Conservation (phyloP, 1,140 invertebrate genomes). For the Ceratina australensis region DNA sequence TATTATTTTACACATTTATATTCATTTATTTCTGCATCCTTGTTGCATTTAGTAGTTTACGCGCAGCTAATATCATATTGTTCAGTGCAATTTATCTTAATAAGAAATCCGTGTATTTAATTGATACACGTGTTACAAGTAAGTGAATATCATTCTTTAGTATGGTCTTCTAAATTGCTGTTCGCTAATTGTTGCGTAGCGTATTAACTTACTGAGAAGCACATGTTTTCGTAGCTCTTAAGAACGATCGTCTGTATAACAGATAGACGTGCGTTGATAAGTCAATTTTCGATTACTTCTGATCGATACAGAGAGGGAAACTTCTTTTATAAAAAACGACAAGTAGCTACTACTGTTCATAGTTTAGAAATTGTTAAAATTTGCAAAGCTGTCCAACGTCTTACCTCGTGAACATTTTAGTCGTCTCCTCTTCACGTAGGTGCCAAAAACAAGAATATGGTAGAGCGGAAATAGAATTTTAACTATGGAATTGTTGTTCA, state of each 20-base stretch:
- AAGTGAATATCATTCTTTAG: constrained; percentile 3
- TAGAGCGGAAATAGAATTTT: constrained; percentile 41
- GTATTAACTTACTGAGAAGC: neutral
- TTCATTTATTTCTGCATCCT: constrained; percentile 28
- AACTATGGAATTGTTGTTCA: constrained; percentile 35
- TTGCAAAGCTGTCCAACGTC: constrained; percentile 43
- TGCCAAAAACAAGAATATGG: constrained; percentile 31
- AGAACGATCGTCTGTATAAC: neutral
- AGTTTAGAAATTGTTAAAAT: constrained; percentile 31
- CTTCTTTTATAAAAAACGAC: neutral
- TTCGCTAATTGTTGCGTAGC: constrained; percentile 23
- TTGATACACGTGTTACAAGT: no score
- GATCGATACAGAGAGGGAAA: constrained; percentile 10
- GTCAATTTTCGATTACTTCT: constrained; percentile 16
- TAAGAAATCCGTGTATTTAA: constrained; percentile 10
- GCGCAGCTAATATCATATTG: constrained; percentile 27
- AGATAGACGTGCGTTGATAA: neutral
- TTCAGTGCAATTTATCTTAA: constrained; percentile 44
- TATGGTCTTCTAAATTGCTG: constrained; percentile 20
- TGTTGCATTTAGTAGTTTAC: constrained; percentile 51
- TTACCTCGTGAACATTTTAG: constrained; percentile 16
- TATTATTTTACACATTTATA: constrained; percentile 28
- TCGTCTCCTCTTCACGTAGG: constrained; percentile 35
- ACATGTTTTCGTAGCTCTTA: constrained; percentile 10
- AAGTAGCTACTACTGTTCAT: neutral